A percentile compares a stretch with the other conserved stretches of the same genome.
Conservation (phyloP, 1,140 invertebrate species). For the Phocides pigmalion region DNA sequence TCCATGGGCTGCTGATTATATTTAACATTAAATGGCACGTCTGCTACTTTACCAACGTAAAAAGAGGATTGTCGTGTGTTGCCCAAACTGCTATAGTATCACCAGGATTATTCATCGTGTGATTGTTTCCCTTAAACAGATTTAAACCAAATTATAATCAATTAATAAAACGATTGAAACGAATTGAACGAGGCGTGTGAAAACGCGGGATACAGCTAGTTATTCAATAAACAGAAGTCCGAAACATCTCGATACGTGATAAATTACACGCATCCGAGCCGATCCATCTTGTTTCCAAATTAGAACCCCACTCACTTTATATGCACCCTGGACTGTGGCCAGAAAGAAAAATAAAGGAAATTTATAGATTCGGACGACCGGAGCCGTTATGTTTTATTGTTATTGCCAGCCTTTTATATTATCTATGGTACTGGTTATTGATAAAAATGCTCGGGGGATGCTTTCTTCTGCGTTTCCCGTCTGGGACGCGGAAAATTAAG, state of each 20-base stretch:
- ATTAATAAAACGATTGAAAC: no score
- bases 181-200: no score
- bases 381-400: slow-evolving; percentile 77
- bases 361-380: slow-evolving; percentile 59
- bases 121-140: no score
- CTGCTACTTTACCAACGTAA: no score
- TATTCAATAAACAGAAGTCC: slow-evolving; percentile 52
- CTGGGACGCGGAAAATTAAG: slow-evolving; percentile 21
- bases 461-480: slow-evolving; percentile 27
- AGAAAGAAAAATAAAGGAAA: slow-evolving; percentile 65
- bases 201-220: no score
- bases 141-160: no score
- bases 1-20: no score
- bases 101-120: no score
- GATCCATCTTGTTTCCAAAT: slow-evolving; percentile 68
- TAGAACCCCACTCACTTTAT: slow-evolving; percentile 59
- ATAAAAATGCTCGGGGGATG: slow-evolving; percentile 57
- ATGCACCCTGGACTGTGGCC: slow-evolving; percentile 68
- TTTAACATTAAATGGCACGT: no score
- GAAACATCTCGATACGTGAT: slow-evolving; percentile 60
- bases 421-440: slow-evolving; percentile 67
- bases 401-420: slow-evolving; percentile 70
- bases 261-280: slow-evolving; percentile 54
- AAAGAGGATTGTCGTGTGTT: no score
- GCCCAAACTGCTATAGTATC: no score